A percentile compares a stretch with the other conserved stretches of the same genome.
These are phyloP conservation scores for Bos indicus DNA, from an alignment of 2,113 vertebrate genomes.

Conservation along the genomic window DNA sequence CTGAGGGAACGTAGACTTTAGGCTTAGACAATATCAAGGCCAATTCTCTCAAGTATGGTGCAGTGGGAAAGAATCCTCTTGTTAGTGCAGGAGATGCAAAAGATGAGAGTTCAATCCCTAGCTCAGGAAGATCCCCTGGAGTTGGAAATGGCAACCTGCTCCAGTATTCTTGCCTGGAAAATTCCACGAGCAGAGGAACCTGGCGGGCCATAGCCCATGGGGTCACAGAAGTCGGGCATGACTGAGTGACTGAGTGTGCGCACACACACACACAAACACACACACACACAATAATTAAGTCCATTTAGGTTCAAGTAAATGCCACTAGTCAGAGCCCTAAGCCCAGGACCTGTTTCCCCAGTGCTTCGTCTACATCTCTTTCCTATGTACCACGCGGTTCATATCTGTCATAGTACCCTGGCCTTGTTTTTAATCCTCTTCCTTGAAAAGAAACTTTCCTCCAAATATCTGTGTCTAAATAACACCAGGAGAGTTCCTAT, in stretches of 20 bases:
- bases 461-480: not conserved
- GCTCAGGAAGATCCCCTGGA: not conserved
- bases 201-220: not conserved
- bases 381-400: not conserved
- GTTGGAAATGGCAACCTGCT: not conserved
- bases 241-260: not conserved
- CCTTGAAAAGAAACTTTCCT: not conserved
- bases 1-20: not conserved
- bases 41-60: not conserved
- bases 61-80: not conserved
- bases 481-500: not conserved
- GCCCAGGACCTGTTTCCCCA: not conserved
- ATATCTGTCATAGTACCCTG: not conserved
- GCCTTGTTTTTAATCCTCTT: not conserved
- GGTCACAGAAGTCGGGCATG: not conserved
- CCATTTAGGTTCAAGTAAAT: not conserved
- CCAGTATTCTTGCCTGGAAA: not conserved
- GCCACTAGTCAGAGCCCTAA: not conserved
- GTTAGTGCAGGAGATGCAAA: not conserved
- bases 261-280: not conserved
- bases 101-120: not conserved
- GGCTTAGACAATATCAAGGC: not conserved
- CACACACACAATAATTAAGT: not conserved
- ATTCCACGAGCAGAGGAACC: not conserved
- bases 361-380: too few species aligned